phyloP scores from a whole-genome alignment of 2,113 vertebrate species.

The rabbit (Oryctolagus cuniculus) region DNA sequence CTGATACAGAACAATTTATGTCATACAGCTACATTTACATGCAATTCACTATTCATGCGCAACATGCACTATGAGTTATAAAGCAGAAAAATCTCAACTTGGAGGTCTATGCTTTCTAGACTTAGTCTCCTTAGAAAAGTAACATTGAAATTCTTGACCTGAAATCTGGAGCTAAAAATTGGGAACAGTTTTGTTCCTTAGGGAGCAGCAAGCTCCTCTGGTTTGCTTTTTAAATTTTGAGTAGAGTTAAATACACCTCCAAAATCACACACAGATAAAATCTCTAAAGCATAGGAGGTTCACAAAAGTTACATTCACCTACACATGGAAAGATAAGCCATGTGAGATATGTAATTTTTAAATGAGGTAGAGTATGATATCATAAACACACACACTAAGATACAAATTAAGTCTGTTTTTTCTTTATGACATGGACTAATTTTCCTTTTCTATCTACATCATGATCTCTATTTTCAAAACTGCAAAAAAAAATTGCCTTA shows the following conservation, averaged over 20 bases:
- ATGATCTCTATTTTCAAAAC: constrained; percentile 50
- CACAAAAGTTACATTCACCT: constrained; percentile 13
- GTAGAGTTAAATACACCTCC: neutral
- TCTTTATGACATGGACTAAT: neutral
- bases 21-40: neutral
- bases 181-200: constrained; percentile 4
- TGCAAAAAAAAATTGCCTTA: neutral
- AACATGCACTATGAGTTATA: neutral
- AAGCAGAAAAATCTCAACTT: neutral
- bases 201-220: neutral
- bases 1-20: constrained; percentile 39
- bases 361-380: neutral
- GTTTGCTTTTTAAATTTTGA: constrained; percentile 31
- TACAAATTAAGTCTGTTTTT: constrained; percentile 25
- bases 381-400: constrained; percentile 36
- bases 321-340: neutral
- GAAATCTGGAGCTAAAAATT: constrained; percentile 52
- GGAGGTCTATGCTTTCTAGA: neutral
- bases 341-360: neutral
- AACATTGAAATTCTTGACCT: neutral
- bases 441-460: neutral
- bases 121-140: constrained; percentile 17
- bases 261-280: neutral
- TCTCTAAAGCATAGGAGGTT: neutral
- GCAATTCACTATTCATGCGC: neutral